These are phyloP conservation scores for Brachyistius frenatus DNA, from an alignment of 2,113 vertebrate species.

Conservation along the genomic window DNA sequence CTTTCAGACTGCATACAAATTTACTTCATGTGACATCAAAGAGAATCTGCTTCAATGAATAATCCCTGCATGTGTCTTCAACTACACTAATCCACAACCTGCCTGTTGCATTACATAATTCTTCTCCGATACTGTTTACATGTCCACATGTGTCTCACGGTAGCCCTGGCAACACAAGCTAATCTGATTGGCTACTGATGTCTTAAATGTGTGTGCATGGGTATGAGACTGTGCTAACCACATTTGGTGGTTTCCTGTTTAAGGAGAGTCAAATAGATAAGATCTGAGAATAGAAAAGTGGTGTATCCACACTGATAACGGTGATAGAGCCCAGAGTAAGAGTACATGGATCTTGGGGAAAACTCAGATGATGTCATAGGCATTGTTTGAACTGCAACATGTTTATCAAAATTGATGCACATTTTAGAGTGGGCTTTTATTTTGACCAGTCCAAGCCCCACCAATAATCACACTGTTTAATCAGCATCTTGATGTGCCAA, in stretches of 20 bases:
- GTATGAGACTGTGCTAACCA: constrained; percentile 46
- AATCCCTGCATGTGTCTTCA: constrained; percentile 28
- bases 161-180: constrained; percentile 53
- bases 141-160: constrained; percentile 66
- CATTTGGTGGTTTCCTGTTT: constrained; percentile 74
- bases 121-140: constrained; percentile 61
- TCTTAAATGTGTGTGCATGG: constrained; percentile 49
- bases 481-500: too few relatives aligned
- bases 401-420: too few relatives aligned
- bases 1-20: constrained; percentile 11
- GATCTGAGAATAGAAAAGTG: background rate
- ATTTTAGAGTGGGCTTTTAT: too few relatives aligned
- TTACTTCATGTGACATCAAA: constrained; percentile 50
- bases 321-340: background rate
- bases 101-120: constrained; percentile 53
- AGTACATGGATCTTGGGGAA: background rate
- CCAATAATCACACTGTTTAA: too few relatives aligned
- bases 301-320: constrained; percentile 6
- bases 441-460: too few relatives aligned
- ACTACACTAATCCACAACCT: constrained; percentile 46
- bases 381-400: background rate
- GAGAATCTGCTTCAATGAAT: constrained; percentile 22
- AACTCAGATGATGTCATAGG: background rate
- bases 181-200: constrained; percentile 70
- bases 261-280: constrained; percentile 49